Conservation (phyloP, 2,113 vertebrate genomes). For the Cinclus cinclus region DNA sequence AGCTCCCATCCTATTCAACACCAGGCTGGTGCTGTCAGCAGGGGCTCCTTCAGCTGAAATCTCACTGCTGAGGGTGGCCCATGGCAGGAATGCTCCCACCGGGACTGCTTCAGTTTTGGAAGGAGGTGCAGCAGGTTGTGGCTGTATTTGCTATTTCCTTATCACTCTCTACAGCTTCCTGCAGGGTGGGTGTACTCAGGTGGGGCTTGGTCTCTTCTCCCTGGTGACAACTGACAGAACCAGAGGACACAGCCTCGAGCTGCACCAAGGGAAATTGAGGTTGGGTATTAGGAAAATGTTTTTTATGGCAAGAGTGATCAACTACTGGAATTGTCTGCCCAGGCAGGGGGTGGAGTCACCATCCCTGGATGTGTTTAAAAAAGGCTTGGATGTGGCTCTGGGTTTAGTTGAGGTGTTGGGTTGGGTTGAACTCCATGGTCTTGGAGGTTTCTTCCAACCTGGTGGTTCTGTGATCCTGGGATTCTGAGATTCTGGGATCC, state of each 20-base stretch:
- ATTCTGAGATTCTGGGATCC: no score
- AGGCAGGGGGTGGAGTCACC: neutral
- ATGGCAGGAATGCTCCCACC: accelerated
- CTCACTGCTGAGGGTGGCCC: neutral
- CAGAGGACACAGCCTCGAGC: neutral
- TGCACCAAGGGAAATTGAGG: neutral
- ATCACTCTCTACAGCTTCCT: no score
- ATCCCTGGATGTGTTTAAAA: neutral
- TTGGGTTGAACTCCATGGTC: neutral
- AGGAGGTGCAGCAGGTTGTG: neutral
- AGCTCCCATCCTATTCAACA: neutral
- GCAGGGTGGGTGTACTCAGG: neutral
- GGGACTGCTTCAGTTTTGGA: accelerated
- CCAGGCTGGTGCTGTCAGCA: neutral
- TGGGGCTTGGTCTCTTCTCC: neutral
- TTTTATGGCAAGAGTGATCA: neutral
- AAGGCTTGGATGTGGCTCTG: neutral
- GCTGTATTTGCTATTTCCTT: neutral
- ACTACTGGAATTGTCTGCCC: neutral
- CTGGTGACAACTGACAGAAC: neutral
- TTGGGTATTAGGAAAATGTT: neutral
- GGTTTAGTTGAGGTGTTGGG: no score
- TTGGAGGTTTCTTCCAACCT: neutral
- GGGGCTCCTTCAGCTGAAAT: neutral
- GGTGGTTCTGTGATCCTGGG: neutral